phyloP scores from a whole-genome alignment of 2,113 vertebrate genomes.

The Alligator mississippiensis region DNA sequence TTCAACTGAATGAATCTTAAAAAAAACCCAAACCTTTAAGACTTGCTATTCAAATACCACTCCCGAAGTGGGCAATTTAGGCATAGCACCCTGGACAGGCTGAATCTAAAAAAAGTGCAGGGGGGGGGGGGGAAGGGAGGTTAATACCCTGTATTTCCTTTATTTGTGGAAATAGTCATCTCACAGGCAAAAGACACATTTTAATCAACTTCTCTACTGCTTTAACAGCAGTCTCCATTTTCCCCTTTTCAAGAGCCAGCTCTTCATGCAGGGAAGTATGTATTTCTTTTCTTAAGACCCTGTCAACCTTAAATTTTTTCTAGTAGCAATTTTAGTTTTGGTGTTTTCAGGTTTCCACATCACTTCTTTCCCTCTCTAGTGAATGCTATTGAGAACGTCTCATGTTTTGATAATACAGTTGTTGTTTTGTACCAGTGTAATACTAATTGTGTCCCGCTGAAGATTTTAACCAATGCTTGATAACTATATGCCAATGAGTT shows the following conservation, averaged over 20 bases:
- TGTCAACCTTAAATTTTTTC: background rate
- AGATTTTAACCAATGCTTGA: background rate
- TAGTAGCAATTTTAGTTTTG: background rate
- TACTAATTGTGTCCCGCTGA: background rate
- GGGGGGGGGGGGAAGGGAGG: background rate
- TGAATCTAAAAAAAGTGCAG: background rate
- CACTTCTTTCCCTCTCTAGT: background rate
- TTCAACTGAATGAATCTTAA: background rate
- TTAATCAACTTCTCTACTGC: background rate
- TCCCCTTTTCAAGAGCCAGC: background rate
- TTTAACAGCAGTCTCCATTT: background rate
- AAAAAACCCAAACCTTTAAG: background rate
- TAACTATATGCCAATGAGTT: background rate
- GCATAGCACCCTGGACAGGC: background rate
- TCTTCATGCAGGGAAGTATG: constrained; percentile 20
- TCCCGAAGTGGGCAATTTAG: background rate
- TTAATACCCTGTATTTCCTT: too few species aligned
- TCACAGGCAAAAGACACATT: too few species aligned
- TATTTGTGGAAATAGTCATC: background rate
- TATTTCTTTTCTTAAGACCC: background rate
- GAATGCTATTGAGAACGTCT: background rate
- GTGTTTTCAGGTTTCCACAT: background rate
- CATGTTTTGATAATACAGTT: background rate
- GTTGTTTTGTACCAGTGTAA: background rate
- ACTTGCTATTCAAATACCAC: background rate